Percentiles rank a stretch among this genome's conserved stretches.
These are phyloP conservation scores for Drosophila sechellia DNA, from an alignment of 1,140 invertebrate genomes.

Conservation along the genomic window DNA sequence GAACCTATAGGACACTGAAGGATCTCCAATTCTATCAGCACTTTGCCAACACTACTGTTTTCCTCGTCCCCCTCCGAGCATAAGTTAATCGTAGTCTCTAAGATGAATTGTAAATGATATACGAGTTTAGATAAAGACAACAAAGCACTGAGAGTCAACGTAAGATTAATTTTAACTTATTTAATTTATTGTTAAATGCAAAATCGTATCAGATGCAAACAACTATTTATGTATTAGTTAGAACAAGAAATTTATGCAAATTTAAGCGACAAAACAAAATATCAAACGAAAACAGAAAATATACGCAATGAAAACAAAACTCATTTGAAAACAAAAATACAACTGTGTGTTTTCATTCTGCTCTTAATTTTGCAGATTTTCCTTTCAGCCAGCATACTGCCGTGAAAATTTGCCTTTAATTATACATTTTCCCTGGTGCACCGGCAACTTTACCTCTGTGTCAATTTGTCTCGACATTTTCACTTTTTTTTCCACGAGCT, in stretches of 20 bases:
- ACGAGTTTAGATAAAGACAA: slow-evolving; percentile 50
- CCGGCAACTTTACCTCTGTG: slow-evolving; percentile 39
- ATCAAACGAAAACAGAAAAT: slow-evolving; percentile 62
- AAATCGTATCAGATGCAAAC: slow-evolving; percentile 52
- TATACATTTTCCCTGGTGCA: slow-evolving; percentile 38
- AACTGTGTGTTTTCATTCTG: slow-evolving; percentile 30
- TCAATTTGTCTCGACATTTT: slow-evolving; percentile 50
- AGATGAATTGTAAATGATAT: slow-evolving; percentile 46
- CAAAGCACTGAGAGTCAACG: slow-evolving; percentile 75
- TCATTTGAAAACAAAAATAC: slow-evolving; percentile 47
- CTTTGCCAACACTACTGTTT: slow-evolving; percentile 27
- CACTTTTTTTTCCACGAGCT: slow-evolving; percentile 30
- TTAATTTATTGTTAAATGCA: slow-evolving; percentile 67
- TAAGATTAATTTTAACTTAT: slow-evolving; percentile 75
- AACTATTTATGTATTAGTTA: slow-evolving; percentile 78
- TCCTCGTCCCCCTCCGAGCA: slow-evolving; percentile 6
- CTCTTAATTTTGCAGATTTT: slow-evolving; percentile 13
- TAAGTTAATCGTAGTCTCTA: slow-evolving; percentile 20
- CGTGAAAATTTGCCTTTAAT: slow-evolving; percentile 45
- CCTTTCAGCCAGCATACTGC: slow-evolving; percentile 12
- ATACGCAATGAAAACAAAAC: slow-evolving; percentile 46
- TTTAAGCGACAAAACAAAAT: slow-evolving; percentile 54
- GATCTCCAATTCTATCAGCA: slow-evolving; percentile 43
- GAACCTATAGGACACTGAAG: slow-evolving; percentile 19
- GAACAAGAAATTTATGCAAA: slow-evolving; percentile 72